Evolutionary conservation across 2,113 vertebrate species (phyloP), one percentile per base, ranked within the genome.

Genomic region (Phaethon lepturus): DNA sequence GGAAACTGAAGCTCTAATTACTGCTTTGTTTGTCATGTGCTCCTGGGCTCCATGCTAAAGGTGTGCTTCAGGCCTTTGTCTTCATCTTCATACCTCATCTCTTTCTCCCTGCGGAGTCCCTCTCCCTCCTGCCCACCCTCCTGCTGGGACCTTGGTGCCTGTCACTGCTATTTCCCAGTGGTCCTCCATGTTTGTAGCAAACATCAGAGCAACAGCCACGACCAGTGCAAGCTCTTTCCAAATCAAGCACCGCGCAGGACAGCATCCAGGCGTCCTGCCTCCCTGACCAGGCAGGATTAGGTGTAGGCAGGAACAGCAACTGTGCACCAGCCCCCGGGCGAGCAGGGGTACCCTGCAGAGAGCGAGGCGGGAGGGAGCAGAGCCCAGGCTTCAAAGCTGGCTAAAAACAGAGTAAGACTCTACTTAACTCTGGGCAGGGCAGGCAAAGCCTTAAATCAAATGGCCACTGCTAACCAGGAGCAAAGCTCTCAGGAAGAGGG

Each of bases 371-470:
- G 86, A 71, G 40, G 50, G 29, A 78, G 87, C 84, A 66, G 74
- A 90, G 80, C 64, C 77, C 71, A n/a, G 62, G 62, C 66, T 95
- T 89, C 74, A 94, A 93, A 92, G 91, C 11, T 16, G n/a, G 33
- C 86, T 93, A 78, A 85, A 95, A 93, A 5, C 73, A 59, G 85
- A 90, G 28, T 44, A 52, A 78, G 66, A 17, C 45, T 68, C 68
- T 62, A 52, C 23, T 84, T 42, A 67, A 60, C 26, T 31, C 40
- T 13, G 33, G 26, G 1, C 6, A 88, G 59, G 45, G 73, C 58
- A 53, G 26, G 26, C 86, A 75, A 35, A 88, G 29, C 60, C 91
- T 38, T 68, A 69, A 52, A 77, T 59, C 76, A 88, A 63, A 31
- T 1, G 6, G 77, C 38, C 1, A 0, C 77, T 72, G 28, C 42